Base-by-base conservation (phyloP, 2,797 vertebrate genomes). In the Nothura maculosa region DNA sequence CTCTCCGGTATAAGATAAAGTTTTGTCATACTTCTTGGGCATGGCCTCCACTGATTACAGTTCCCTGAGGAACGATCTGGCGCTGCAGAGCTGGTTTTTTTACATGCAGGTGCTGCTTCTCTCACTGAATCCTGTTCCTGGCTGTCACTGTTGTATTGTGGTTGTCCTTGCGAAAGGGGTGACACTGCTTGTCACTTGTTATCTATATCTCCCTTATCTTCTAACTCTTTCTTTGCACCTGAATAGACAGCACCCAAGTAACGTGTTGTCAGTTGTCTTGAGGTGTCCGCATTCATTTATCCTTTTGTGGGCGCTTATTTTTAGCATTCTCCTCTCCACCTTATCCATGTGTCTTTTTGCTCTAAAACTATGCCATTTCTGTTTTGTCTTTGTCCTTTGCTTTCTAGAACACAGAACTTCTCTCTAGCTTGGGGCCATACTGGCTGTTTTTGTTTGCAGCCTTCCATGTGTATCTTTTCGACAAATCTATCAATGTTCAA, bases 1-100 rank as follows among this genome's bases (percentile, higher is more conserved):
- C 17, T 72, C 75, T 61, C 2, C 2, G 27, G 38, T 12, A 52
- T 3, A 0, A 2, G 28, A 4, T 24, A 32, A 12, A 66, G 20
- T 4, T 74, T 27, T 9, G 1, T 14, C 10, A 1, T 6, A 60
- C 3, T 45, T 15, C n/a, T 40, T 1, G 0, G 20, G 34, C 0
- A 0, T 13, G 20, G 43, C 17, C 28, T 77, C 25, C 24, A 21
- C 5, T 20, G 19, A 10, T 63, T 82, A 16, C 68, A 50, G 7
- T 2, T 68, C 14, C 50, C 15, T 34, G 10, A 20, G n/a, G 22
- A 88, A 88, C 34, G 57, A 54, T 32, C 28, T 63, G 52, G 13
- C 32, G 8, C 13, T 10, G 30, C 38, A 58, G 6, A 10, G 4
- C n/a, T 6, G 1, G 19, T 0, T 0, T 12, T 36, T 70, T 61